Evolutionary conservation across 2,113 vertebrate species (phyloP), one percentile per base, ranked within the genome.

Genomic region (Chrysemys picta): DNA sequence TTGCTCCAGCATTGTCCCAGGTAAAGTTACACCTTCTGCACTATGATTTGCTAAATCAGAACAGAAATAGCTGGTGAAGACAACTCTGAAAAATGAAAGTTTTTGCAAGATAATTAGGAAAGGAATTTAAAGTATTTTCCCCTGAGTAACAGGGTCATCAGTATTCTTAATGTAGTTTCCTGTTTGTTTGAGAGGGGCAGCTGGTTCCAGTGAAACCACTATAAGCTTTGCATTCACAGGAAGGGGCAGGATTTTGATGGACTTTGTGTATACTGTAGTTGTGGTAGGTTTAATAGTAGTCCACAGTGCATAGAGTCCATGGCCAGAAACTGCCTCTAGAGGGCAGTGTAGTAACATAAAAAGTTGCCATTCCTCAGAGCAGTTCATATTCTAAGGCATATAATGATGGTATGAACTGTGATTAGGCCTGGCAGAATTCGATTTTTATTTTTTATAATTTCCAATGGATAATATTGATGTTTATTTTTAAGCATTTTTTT

Each of bases 291-390:
- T 69, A 72, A 76, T 5, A 59, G 21, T 52, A 82, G 54, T 49
- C 10, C 52, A 65, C 42, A 38, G n/a, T 47, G 31, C 49, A 3
- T 76, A 29, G 10, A 31, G 49, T 24, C 65, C 42, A 4, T 22
- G 59, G 69, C 45, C 62, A 84, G 27, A 5, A 50, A 50, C 1
- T 42, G 54, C 89, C 97, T 57, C 88, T 94, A 96, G 97, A 95
- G 96, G 96, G 94, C 91, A 92, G 11, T 95, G 42, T 93, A 87
- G 92, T 81, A 72, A 87, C 87, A 93, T 84, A 78, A 88, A 97
- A 53, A 25, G 47, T 22, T 85, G 17, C 16, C 27, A 38, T 82
- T 52, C 14, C 9, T 22, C 79, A 42, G 45, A 72, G 80, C 22
- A 22, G 3, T 53, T 52, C 9, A 3, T 53, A 52, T 9, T 19